Percentiles rank a stretch among this genome's conserved stretches.
phyloP scores from a whole-genome alignment of 1,140 invertebrate genomes.

The Pygmarrhopalites habei region DNA sequence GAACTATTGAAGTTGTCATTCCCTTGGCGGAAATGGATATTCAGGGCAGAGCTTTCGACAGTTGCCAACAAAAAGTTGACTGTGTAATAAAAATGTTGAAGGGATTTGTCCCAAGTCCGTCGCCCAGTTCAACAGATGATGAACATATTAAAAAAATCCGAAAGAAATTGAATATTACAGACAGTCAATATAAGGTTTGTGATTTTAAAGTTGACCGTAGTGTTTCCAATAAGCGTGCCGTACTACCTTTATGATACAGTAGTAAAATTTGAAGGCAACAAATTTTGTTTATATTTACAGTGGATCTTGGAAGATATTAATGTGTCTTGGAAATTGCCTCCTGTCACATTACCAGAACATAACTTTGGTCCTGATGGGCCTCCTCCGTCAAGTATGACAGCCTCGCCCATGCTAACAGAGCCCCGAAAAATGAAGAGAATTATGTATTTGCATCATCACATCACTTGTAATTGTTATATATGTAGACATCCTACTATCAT shows the following conservation, averaged over 20 bases:
- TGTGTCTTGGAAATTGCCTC: neutral
- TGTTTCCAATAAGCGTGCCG: too few relatives aligned
- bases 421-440: neutral
- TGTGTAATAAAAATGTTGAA: conserved; percentile 3
- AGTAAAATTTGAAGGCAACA: neutral
- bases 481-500: conserved; percentile 3
- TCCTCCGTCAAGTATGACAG: neutral
- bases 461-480: neutral
- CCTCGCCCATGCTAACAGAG: neutral
- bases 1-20: conserved; percentile 1
- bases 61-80: conserved; percentile 3
- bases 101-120: neutral
- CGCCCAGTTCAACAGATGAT: too few relatives aligned
- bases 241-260: too few relatives aligned
- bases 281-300: neutral
- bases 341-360: neutral
- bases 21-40: conserved; percentile 6
- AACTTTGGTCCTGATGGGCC: neutral
- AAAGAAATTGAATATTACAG: neutral
- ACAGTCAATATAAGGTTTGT: too few relatives aligned
- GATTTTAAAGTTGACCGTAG: too few relatives aligned
- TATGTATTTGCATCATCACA: conserved; percentile 1
- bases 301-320: neutral
- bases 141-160: neutral
- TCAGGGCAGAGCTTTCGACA: neutral